Base-by-base conservation (phyloP, 1,140 invertebrate genomes). In the Euglossa dilemma region DNA sequence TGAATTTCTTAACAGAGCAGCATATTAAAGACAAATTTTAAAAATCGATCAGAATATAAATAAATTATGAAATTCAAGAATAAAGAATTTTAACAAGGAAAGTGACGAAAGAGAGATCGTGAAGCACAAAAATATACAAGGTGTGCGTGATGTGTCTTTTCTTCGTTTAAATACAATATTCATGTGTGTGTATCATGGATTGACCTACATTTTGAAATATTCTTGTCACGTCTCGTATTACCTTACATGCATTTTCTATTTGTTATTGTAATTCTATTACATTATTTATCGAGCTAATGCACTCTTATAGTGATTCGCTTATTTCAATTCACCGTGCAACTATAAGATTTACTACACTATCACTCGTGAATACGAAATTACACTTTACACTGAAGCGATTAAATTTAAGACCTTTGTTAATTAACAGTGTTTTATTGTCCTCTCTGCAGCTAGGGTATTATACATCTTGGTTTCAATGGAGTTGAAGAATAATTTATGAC, bases 131-230 rank as follows among this genome's bases (percentile, higher is more conserved):
- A 12, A 14, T 52, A 52, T 16, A 52, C 12, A 16, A 52, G 14
- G 4, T 16, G 50, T 61, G 9, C n/a, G 25, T 25, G 14, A 25
- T 61, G 14, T 25, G 0, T 61, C 6, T 12, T 6, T 5, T 57
- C 14, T 25, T 61, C 57, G 4, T 61, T 61, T 61, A 16, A 6
- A 61, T 25, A 25, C 14, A 61, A 61, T 12, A 61, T 61, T 61
- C 57, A 2, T 12, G n/a, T 6, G n/a, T 14, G 12, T 59, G 57
- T 0, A n/a, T 14, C 14, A 61, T 61, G 14, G 25, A 61, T 14
- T 61, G 57, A 61, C 57, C 57, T 25, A 61, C 12, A n/a, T 61
- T 61, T 61, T 61, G n/a, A 61, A 61, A 61, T 61, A 61, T 61
- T 25, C n/a, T 12, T 25, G 12, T 2, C 57, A 14, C 14, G n/a